Conservation (phyloP, 1,140 invertebrate genomes). For the Diachasmimorpha longicaudata region DNA sequence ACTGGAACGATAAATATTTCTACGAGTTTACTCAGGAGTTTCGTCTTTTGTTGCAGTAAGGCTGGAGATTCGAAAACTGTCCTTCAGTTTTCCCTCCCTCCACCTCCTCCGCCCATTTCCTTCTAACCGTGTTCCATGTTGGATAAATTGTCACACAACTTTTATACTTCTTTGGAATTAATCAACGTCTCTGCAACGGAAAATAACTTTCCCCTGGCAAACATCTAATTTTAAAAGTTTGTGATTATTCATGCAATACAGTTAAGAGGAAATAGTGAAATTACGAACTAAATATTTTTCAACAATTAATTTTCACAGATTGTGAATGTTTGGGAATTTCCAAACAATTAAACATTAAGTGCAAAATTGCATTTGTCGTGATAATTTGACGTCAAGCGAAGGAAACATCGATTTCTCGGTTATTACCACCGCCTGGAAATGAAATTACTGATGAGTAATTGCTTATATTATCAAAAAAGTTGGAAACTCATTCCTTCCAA, state of each 20-base stretch:
- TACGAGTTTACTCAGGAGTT: background rate
- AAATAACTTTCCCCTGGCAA: background rate
- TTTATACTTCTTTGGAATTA: background rate
- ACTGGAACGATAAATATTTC: conserved; percentile 17
- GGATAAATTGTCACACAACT: conserved; percentile 1
- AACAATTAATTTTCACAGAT: too few species aligned
- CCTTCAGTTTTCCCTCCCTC: background rate
- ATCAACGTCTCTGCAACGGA: background rate
- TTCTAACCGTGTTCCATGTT: background rate
- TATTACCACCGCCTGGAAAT: too few species aligned
- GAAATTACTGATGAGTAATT: too few species aligned
- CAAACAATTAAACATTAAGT: too few species aligned
- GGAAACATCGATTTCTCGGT: too few species aligned
- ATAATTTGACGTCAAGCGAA: too few species aligned
- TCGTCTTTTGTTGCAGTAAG: background rate
- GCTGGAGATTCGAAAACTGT: conserved; percentile 12
- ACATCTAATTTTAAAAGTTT: background rate
- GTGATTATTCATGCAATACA: background rate
- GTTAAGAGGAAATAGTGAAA: background rate
- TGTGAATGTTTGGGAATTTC: too few species aligned
- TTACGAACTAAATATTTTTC: background rate
- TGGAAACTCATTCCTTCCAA: too few species aligned
- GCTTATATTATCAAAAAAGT: too few species aligned
- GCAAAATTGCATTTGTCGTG: too few species aligned
- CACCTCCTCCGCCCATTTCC: background rate